phyloP scores from a whole-genome alignment of 1,140 invertebrate genomes.

The Homalodisca vitripennis region DNA sequence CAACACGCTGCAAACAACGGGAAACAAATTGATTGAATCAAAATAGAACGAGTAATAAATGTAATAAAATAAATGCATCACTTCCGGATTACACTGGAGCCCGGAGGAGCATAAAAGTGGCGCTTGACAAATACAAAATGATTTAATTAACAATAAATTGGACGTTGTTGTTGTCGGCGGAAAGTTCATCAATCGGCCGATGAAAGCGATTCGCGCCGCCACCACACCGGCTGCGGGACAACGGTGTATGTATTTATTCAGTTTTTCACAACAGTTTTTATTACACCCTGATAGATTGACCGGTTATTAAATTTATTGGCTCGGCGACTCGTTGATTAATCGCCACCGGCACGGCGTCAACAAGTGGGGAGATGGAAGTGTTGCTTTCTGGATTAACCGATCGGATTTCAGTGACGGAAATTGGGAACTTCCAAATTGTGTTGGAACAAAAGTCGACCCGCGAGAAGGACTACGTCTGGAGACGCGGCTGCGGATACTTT shows the following conservation, averaged over 20 bases:
- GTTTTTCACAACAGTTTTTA: slow-evolving; percentile 6
- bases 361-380: background rate
- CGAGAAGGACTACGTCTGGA: too few relatives aligned
- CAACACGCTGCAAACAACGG: too few relatives aligned
- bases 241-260: background rate
- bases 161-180: too few relatives aligned
- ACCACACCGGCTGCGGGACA: background rate
- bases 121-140: background rate
- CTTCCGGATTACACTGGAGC: too few relatives aligned
- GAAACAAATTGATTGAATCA: too few relatives aligned
- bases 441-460: too few relatives aligned
- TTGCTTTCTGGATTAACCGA: slow-evolving; percentile 8
- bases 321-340: background rate
- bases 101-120: background rate
- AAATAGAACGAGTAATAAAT: too few relatives aligned
- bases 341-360: background rate
- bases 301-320: slow-evolving; percentile 17
- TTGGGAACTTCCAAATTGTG: background rate
- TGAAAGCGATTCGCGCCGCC: too few relatives aligned
- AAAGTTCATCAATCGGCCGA: too few relatives aligned
- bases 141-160: slow-evolving; percentile 4
- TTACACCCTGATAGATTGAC: slow-evolving; percentile 5
- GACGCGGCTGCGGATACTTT: too few relatives aligned
- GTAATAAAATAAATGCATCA: too few relatives aligned
- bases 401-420: background rate